Evolutionary conservation across 2,888 invertebrate species (phyloP), one percentile per base, ranked within the genome.

Genomic region (Cephonodes hylas): DNA sequence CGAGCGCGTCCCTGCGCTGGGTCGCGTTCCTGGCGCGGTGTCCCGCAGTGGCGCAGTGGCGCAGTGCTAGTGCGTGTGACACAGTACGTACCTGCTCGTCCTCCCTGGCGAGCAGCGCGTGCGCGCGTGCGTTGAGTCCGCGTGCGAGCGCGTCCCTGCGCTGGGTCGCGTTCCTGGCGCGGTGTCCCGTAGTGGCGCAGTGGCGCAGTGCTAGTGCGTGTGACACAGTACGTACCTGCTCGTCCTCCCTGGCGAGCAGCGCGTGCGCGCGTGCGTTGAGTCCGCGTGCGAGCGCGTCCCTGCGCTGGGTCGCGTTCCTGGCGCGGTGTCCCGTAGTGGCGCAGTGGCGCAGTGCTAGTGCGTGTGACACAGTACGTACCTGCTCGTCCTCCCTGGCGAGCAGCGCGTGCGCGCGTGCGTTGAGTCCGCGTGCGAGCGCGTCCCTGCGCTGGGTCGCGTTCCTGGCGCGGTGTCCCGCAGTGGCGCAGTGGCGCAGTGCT

Each of bases 321-420:
- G n/a, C n/a, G n/a, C n/a, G n/a, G n/a, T n/a, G n/a, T n/a, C n/a
- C n/a, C n/a, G n/a, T n/a, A n/a, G 91, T 71, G 95, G 95, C 71
- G 93, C 85, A 15, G 95, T n/a, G n/a, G n/a, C n/a, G n/a, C n/a
- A 84, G 77, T 93, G 93, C 31, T 6, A 8, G 44, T 88, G 81
- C 46, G 95, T 62, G 64, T 13, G 31, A 31, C 31, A 31, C 31
- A 31, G n/a, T n/a, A n/a, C n/a, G 63, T 22, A 95, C 95, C 93
- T 95, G 94, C 80, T 97, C 96, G 84, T 97, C 97, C 75, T 96
- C 96, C 68, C 95, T 95, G 48, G 95, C 95, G 59, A 97, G 91
- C 83, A 96, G 93, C 81, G 94, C 95, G 93, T 97, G 44, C 45
- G 45, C 59, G 45, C 25, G 59, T 46, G 59, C 45, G 58, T 58